These are phyloP conservation scores for Pteria penguin DNA, from an alignment of 2,888 invertebrate species.

Conservation along the genomic window DNA sequence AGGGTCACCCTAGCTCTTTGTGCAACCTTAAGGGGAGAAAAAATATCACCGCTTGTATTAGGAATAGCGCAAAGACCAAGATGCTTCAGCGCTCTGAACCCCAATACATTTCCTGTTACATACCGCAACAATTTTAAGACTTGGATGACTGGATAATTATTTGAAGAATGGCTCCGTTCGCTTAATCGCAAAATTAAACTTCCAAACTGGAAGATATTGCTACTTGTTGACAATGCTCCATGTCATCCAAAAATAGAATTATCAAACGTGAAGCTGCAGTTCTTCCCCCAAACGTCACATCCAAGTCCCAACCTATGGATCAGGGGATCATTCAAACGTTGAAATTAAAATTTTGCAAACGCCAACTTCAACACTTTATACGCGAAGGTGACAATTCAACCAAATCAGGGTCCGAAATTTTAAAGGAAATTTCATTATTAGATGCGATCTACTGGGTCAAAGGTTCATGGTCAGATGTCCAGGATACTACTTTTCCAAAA, in stretches of 20 bases:
- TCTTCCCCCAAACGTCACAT: slow-evolving; percentile 7
- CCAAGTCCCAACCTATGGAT: slow-evolving; percentile 35
- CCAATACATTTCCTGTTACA: background rate
- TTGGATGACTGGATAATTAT: background rate
- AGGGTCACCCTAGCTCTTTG: too few relatives aligned
- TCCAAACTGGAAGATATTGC: slow-evolving; percentile 2
- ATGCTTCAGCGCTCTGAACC: background rate
- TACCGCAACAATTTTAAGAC: background rate
- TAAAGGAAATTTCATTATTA: background rate
- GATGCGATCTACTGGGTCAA: background rate
- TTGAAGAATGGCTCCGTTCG: background rate
- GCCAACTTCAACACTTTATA: background rate
- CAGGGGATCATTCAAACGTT: slow-evolving; percentile 34
- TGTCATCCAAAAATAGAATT: slow-evolving; percentile 1
- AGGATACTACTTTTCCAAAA: background rate
- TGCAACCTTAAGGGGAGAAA: background rate
- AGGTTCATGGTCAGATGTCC: background rate
- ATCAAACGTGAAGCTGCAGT: background rate
- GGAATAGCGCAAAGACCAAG: background rate
- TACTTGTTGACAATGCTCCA: slow-evolving; percentile 12
- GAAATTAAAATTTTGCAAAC: slow-evolving; percentile 15
- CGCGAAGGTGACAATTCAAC: background rate
- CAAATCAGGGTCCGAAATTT: background rate
- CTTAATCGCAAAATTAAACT: slow-evolving; percentile 4
- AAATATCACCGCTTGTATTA: background rate